phyloP scores from a whole-genome alignment of 1,140 invertebrate genomes.

The Oscheius sp. region DNA sequence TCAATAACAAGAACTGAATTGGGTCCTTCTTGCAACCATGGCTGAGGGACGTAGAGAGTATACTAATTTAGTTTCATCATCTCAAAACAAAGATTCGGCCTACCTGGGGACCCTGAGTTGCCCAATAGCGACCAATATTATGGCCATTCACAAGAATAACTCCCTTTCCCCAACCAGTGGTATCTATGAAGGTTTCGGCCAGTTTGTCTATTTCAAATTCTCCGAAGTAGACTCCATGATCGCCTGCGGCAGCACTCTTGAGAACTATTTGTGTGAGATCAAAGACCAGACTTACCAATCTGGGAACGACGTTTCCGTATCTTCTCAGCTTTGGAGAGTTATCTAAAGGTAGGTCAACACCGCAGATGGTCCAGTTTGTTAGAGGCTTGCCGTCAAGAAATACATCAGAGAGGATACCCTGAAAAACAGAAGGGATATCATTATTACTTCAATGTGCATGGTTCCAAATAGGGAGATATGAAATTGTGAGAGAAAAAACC shows the following conservation, averaged over 20 bases:
- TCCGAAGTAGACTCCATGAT: constrained; percentile 36
- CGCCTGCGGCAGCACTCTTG: neutral
- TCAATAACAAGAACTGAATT: constrained; percentile 38
- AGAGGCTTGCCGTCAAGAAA: constrained; percentile 13
- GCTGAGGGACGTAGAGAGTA: constrained; percentile 36
- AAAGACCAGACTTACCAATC: too few relatives aligned
- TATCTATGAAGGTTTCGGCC: constrained; percentile 39
- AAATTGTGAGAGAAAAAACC: too few relatives aligned
- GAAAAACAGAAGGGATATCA: neutral
- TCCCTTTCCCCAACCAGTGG: constrained; percentile 40
- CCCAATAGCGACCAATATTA: constrained; percentile 44
- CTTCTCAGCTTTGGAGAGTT: neutral
- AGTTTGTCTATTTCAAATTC: neutral
- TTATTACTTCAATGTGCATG: too few relatives aligned
- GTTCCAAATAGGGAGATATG: too few relatives aligned
- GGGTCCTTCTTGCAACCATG: constrained; percentile 15
- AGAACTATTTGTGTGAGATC: neutral
- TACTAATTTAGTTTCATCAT: constrained; percentile 14
- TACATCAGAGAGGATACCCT: constrained; percentile 33
- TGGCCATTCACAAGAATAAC: constrained; percentile 29
- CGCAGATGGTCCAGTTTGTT: constrained; percentile 33
- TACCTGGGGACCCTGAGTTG: constrained; percentile 34
- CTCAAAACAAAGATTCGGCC: neutral
- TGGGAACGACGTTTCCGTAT: neutral
- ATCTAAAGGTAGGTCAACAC: constrained; percentile 21